These are phyloP conservation scores for Erannis defoliaria DNA, from an alignment of 2,888 invertebrate genomes.

Conservation along the genomic window DNA sequence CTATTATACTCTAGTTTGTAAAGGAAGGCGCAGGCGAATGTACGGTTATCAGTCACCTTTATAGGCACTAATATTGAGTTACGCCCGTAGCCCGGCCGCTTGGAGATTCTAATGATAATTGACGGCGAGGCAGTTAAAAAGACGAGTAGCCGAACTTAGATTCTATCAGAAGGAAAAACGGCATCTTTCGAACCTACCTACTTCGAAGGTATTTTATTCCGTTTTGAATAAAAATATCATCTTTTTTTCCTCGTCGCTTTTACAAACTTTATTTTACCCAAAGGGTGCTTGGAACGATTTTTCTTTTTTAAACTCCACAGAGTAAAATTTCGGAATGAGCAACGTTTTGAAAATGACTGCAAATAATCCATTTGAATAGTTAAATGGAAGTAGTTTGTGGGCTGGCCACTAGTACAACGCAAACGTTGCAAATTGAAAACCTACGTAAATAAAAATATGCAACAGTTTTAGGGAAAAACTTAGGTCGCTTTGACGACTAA, in stretches of 20 bases:
- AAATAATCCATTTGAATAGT: constrained; percentile 46
- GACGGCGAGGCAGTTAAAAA: constrained; percentile 76
- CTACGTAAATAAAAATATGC: constrained; percentile 55
- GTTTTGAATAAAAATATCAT: constrained; percentile 54
- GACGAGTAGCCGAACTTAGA: constrained; percentile 76
- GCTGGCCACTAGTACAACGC: constrained; percentile 42
- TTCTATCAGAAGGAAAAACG: constrained; percentile 60
- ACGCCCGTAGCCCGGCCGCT: constrained; percentile 65
- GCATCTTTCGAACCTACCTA: constrained; percentile 46
- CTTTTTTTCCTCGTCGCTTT: constrained; percentile 59
- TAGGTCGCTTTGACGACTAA: constrained; percentile 32
- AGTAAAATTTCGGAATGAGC: constrained; percentile 38
- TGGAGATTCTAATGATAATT: constrained; percentile 80
- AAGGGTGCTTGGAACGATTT: constrained; percentile 38
- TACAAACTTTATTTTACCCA: constrained; percentile 52
- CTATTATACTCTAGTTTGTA: constrained; percentile 61
- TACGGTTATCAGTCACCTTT: constrained; percentile 81
- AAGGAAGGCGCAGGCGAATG: constrained; percentile 60
- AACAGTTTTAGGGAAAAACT: constrained; percentile 35
- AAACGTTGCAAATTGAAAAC: constrained; percentile 49
- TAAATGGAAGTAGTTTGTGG: constrained; percentile 40
- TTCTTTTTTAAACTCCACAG: constrained; percentile 38
- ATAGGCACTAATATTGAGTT: constrained; percentile 82
- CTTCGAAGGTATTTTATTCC: constrained; percentile 52
- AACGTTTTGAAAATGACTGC: constrained; percentile 42